These are phyloP conservation scores for Charadrius vociferus DNA, from an alignment of 2,113 vertebrate genomes.

Conservation along the genomic window DNA sequence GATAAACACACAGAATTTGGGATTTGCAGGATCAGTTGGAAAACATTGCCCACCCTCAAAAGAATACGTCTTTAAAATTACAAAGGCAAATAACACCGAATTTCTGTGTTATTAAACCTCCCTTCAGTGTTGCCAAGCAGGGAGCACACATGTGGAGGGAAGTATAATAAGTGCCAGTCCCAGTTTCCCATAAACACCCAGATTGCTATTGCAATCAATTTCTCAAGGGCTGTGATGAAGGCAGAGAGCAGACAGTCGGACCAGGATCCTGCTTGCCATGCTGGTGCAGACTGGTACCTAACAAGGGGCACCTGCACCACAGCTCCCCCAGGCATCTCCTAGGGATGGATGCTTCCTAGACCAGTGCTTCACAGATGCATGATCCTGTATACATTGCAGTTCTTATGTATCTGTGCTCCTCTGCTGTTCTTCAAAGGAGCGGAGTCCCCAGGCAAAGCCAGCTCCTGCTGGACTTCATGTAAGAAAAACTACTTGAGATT, in stretches of 20 bases:
- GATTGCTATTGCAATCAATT: background rate
- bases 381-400: background rate
- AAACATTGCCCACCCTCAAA: conserved; percentile 1
- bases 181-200: background rate
- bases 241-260: background rate
- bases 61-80: background rate
- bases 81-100: background rate
- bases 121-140: background rate
- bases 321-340: background rate
- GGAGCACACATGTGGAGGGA: background rate
- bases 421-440: background rate
- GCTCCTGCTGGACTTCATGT: background rate
- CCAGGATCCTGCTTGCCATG: fast-evolving
- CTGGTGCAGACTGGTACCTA: background rate
- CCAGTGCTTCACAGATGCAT: background rate
- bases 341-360: background rate
- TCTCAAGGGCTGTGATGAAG: background rate
- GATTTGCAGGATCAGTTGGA: conserved; percentile 56
- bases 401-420: background rate
- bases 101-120: conserved; percentile 20
- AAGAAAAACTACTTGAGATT: background rate
- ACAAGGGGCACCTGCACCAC: background rate
- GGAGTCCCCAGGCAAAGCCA: background rate
- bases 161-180: background rate
- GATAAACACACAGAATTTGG: conserved; percentile 38